Evolutionary conservation across 2,888 invertebrate species (phyloP).

Genomic region (Callimorpha dominula): DNA sequence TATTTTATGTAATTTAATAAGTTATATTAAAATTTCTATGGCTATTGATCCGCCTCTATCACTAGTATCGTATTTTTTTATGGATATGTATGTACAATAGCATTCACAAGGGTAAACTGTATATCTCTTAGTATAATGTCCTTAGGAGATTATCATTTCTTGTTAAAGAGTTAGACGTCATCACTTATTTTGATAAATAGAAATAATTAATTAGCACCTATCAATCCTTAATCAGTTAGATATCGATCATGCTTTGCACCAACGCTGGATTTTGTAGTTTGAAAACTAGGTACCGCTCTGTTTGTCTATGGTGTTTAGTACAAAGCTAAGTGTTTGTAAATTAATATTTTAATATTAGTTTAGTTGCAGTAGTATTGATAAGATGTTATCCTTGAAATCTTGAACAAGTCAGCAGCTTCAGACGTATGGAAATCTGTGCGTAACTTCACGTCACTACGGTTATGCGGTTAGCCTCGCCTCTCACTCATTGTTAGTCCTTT

Average conservation of each 20-base stretch:
- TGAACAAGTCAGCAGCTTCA: neutral
- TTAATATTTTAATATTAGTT: neutral
- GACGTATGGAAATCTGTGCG: neutral
- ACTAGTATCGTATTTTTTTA: too few relatives aligned
- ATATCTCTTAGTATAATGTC: too few relatives aligned
- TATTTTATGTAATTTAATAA: too few relatives aligned
- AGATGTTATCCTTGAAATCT: conserved; percentile 18
- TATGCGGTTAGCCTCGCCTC: neutral
- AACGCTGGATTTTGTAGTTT: too few relatives aligned
- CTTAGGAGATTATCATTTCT: too few relatives aligned
- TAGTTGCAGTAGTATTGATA: neutral
- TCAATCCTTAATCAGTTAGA: neutral
- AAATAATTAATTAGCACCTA: too few relatives aligned
- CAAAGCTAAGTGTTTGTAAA: neutral
- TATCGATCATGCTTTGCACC: neutral
- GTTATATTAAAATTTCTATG: too few relatives aligned
- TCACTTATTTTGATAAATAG: too few relatives aligned
- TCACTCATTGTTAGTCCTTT: neutral
- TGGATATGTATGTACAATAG: too few relatives aligned
- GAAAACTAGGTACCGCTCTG: neutral
- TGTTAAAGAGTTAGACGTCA: too few relatives aligned
- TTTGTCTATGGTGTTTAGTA: neutral
- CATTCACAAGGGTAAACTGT: too few relatives aligned
- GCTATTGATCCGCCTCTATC: too few relatives aligned
- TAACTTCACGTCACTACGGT: neutral